Conservation (phyloP, 2,797 vertebrate genomes). For the Choloepus didactylus region DNA sequence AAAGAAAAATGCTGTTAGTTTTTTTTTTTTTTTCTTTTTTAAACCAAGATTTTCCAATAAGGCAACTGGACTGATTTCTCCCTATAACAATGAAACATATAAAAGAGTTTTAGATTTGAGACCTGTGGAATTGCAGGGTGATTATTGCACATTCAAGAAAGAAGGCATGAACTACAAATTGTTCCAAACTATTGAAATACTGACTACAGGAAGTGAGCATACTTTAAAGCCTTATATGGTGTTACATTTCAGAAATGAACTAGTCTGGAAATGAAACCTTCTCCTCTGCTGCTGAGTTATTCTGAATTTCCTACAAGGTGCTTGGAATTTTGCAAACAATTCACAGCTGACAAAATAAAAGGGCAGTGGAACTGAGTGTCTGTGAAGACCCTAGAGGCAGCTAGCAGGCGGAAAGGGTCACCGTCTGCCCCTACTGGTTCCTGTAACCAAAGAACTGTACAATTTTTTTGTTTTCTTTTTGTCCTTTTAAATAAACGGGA, state of each 20-base stretch:
- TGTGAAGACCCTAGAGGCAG: slow-evolving; percentile 83
- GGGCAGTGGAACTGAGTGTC: slow-evolving; percentile 79
- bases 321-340: slow-evolving; percentile 86
- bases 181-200: slow-evolving; percentile 84
- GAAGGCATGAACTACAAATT: slow-evolving; percentile 65
- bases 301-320: slow-evolving; percentile 85
- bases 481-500: slow-evolving; percentile 81
- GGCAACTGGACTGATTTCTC: slow-evolving; percentile 75
- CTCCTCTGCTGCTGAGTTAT: slow-evolving; percentile 76
- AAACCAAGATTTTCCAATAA: slow-evolving; percentile 43
- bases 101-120: slow-evolving; percentile 79
- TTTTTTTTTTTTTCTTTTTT: neutral
- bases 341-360: slow-evolving; percentile 85
- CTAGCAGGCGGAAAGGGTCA: slow-evolving; percentile 79
- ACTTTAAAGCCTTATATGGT: slow-evolving; percentile 83
- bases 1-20: slow-evolving; percentile 21
- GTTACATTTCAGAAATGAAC: slow-evolving; percentile 84
- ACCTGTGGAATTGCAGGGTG: slow-evolving; percentile 82
- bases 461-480: slow-evolving; percentile 68
- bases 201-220: slow-evolving; percentile 84
- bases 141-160: slow-evolving; percentile 82
- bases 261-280: slow-evolving; percentile 78
- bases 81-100: slow-evolving; percentile 60
- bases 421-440: slow-evolving; percentile 55
- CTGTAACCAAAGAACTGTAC: slow-evolving; percentile 85